Evolutionary conservation across 1,140 invertebrate species (phyloP), one percentile per base, ranked within the genome.

Genomic region (Uloborus diversus): DNA sequence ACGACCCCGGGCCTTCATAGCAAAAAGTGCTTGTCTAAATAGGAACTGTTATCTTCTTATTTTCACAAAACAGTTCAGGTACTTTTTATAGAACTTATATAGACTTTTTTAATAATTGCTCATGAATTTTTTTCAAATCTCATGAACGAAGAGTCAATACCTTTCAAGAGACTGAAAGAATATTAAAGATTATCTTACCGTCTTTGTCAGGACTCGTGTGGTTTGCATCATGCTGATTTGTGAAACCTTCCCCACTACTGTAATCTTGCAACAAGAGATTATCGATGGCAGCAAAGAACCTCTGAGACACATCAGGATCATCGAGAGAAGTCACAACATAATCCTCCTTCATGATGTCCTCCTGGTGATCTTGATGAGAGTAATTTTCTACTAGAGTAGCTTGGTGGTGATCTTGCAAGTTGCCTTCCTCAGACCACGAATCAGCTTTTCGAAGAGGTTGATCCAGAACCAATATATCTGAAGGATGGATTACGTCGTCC

Each of bases 221-320:
- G 27, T n/a, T n/a, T n/a, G n/a, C 62, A 57, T 56, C 61, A 4
- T 14, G n/a, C 0, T 20, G 70, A 13, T 4, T 27, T 3, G 32
- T 33, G 11, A 62, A 73, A 32, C 23, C 30, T 7, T 79, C 76
- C 1, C 42, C 56, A 47, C 32, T 62, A 0, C 64, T 65, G n/a
- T 71, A 80, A 57, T 80, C 79, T 65, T 80, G 79, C 28, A 80
- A 64, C 13, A 80, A 49, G 5, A 80, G 30, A 47, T 68, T 80
- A 23, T 80, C 79, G 33, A 80, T 80, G 4, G 79, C 79, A 1
- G 79, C 79, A 5, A 80, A 80, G 28, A 80, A 80, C 33, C 79
- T 70, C 23, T 80, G 79, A n/a, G 79, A 80, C 4, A 71, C 68
- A 56, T 80, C 79, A 1, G 68, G 68, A 47, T 80, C 79, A 25